These are phyloP conservation scores for Petromus typicus DNA, from an alignment of 2,113 vertebrate genomes.

Conservation along the genomic window DNA sequence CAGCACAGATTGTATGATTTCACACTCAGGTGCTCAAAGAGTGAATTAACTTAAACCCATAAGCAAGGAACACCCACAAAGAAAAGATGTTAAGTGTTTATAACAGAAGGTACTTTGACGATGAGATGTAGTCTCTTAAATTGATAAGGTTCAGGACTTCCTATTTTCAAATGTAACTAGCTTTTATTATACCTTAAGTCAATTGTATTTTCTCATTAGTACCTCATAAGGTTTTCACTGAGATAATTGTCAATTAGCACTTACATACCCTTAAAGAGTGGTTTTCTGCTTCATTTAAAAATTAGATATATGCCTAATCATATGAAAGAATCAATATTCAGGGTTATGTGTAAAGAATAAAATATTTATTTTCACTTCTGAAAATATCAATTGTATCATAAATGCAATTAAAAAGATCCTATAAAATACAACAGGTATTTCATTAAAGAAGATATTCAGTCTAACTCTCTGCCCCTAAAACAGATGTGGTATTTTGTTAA, in stretches of 20 bases:
- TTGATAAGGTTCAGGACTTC: background rate
- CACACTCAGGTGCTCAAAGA: slow-evolving; percentile 61
- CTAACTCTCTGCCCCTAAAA: background rate
- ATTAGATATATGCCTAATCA: background rate
- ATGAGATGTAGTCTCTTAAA: background rate
- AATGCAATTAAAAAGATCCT: background rate
- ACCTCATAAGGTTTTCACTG: background rate
- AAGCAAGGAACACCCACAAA: slow-evolving; percentile 53
- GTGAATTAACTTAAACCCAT: slow-evolving; percentile 55
- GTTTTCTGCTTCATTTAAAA: background rate
- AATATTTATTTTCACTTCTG: background rate
- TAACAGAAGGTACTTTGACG: slow-evolving; percentile 34
- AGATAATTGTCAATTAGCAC: background rate
- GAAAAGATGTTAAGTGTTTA: background rate
- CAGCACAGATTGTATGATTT: slow-evolving; percentile 56
- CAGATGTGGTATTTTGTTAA: background rate
- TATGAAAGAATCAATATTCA: background rate
- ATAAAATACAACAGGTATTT: background rate
- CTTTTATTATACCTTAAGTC: background rate
- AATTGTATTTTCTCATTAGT: background rate
- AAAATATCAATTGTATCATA: background rate
- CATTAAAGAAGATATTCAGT: slow-evolving; percentile 1
- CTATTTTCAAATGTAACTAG: background rate
- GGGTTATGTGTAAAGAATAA: background rate
- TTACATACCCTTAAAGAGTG: background rate